These are phyloP conservation scores for Acrocera orbiculus DNA, from an alignment of 2,888 invertebrate genomes.

Conservation along the genomic window DNA sequence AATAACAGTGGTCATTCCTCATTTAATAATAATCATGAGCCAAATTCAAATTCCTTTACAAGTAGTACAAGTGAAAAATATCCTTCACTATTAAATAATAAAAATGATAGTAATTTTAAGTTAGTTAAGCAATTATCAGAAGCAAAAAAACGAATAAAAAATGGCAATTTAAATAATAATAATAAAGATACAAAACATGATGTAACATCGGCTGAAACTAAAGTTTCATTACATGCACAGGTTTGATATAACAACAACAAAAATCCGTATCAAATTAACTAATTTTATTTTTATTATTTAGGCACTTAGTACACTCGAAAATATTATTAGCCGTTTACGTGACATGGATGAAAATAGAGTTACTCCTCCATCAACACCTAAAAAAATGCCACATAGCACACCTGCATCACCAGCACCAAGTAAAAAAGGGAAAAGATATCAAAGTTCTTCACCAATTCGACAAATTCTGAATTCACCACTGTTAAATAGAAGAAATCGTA, in stretches of 20 bases:
- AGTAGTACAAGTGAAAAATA: slow-evolving; percentile 9
- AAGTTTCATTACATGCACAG: slow-evolving; percentile 31
- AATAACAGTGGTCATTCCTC: slow-evolving; percentile 5
- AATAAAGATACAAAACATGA: slow-evolving; percentile 19
- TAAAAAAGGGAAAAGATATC: slow-evolving; percentile 55
- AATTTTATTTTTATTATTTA: slow-evolving; percentile 13
- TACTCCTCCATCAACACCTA: slow-evolving; percentile 33
- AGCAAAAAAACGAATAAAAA: slow-evolving; percentile 27
- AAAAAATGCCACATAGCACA: slow-evolving; percentile 56
- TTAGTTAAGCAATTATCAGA: slow-evolving; percentile 30
- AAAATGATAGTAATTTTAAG: slow-evolving; percentile 27
- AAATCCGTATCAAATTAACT: too few species aligned
- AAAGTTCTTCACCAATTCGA: slow-evolving; percentile 63
- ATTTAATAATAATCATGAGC: slow-evolving; percentile 6
- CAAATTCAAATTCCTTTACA: slow-evolving; percentile 3
- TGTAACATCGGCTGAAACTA: slow-evolving; percentile 28
- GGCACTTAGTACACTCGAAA: slow-evolving; percentile 40
- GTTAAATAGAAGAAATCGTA: slow-evolving; percentile 53
- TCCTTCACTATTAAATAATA: slow-evolving; percentile 25
- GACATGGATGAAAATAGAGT: slow-evolving; percentile 35
- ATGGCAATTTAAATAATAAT: too few species aligned
- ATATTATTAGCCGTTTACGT: slow-evolving; percentile 37
- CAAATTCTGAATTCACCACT: slow-evolving; percentile 73
- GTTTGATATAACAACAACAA: slow-evolving; percentile 18
- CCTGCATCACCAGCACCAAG: slow-evolving; percentile 55